Evolutionary conservation across 2,113 vertebrate genomes (phyloP), one percentile per base, ranked within the genome.

Genomic region (Ammodytes marinus): DNA sequence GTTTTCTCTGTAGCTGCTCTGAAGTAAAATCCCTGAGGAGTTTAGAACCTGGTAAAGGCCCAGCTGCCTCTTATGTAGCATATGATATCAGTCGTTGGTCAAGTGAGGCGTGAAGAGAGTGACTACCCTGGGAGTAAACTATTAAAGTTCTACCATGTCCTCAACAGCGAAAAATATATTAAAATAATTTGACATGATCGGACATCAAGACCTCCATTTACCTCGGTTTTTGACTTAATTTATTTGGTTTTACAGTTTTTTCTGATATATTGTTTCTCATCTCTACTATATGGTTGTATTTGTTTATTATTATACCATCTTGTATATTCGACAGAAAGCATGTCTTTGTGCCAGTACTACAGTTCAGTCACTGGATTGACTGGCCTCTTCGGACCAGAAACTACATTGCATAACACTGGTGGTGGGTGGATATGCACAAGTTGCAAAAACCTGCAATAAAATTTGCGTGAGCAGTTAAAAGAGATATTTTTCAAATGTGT

Each of bases 1-100:
- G 5, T 76, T 50, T 42, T 49, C 59, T 77, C 72, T 79, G 60
- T 15, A 43, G 71, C 60, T 81, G 54, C 70, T 27, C 45, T 77
- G 69, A 17, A 35, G 80, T 86, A 40, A 67, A 70, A 66, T 65
- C 83, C 83, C 83, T 17, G 2, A 6, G 54, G 85, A 76, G 60
- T 57, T 66, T 42, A 12, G 27, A 19, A 80, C 40, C 60, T 66
- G 61, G 59, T 79, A 2, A 67, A 53, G 52, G 50, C 70, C 79
- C 90, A 90, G 90, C 83, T 88, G 85, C 69, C 40, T 67, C 72
- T 69, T 60, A 40, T 80, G 58, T 10, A 70, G 15, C 70, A 17
- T 47, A 77, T 69, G 3, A 64, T 39, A 50, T 19, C 35, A 68
- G 66, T 49, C 10, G n/a, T 60, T 39, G 45, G 73, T 83, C 69